phyloP scores from a whole-genome alignment of 2,888 invertebrate species.

The Caenorhabditis wallacei region DNA sequence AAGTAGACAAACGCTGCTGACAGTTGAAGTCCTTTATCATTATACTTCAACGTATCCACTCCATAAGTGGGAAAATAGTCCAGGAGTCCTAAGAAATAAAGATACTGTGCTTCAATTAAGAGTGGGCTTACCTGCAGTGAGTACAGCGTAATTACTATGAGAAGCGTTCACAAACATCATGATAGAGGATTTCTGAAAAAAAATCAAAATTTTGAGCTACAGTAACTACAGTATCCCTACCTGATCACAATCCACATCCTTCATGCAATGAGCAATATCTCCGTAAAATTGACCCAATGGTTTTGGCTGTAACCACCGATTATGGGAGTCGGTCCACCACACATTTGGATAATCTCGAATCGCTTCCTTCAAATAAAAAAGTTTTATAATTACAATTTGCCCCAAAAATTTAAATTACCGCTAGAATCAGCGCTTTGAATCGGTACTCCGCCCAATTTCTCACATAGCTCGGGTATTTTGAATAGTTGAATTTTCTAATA shows the following conservation, averaged over 20 bases:
- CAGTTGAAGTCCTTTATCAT: slow-evolving; percentile 45
- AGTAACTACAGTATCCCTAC: neutral
- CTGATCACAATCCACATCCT: slow-evolving; percentile 41
- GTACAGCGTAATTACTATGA: slow-evolving; percentile 41
- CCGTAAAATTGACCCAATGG: slow-evolving; percentile 30
- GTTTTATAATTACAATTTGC: neutral
- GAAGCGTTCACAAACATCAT: slow-evolving; percentile 50
- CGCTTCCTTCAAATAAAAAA: slow-evolving; percentile 20
- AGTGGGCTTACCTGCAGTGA: slow-evolving; percentile 10
- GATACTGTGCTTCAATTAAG: too few species aligned
- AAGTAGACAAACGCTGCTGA: slow-evolving; percentile 40
- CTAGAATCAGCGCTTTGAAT: slow-evolving; percentile 47
- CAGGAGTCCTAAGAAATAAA: slow-evolving; percentile 7
- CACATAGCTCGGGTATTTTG: slow-evolving; percentile 38
- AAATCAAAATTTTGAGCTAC: neutral
- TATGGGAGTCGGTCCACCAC: slow-evolving; percentile 49
- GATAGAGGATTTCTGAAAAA: slow-evolving; percentile 26
- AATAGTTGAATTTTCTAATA: slow-evolving; percentile 22
- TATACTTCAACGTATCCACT: slow-evolving; percentile 31
- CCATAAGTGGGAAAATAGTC: slow-evolving; percentile 47
- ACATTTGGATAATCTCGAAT: slow-evolving; percentile 36
- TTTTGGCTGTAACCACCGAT: slow-evolving; percentile 34
- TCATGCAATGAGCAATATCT: slow-evolving; percentile 24
- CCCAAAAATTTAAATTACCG: slow-evolving; percentile 16
- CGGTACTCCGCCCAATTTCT: slow-evolving; percentile 44